Base-by-base conservation (phyloP, 1,140 invertebrate species). In the Drosophila ananassae region DNA sequence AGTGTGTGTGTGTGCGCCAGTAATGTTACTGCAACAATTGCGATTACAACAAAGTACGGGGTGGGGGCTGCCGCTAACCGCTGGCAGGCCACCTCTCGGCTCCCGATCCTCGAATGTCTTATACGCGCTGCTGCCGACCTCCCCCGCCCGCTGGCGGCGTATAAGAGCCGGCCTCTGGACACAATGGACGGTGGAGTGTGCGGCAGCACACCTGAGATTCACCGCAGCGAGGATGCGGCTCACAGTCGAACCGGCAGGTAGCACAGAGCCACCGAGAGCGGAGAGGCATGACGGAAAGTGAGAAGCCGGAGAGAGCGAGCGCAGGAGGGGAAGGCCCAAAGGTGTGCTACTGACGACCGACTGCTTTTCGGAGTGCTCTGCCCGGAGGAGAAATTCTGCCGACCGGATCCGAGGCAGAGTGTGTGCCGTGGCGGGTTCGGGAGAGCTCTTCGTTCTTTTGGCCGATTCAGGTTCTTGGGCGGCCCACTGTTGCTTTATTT, bases 1-100 rank as follows among this genome's bases (percentile, higher is more conserved):
- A 53, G 44, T 77, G 41, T 41, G 46, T 58, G 46, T 58, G 64
- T 73, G 81, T 66, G 78, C 76, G 71, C 63, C 59, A 89, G 84
- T 89, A 89, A 89, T 89, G 79, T 87, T 87, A 89, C 83, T 89
- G 83, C 83, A 89, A 83, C 83, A 89, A 89, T 79, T 77, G 76
- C 63, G 34, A 53, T 79, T 80, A 78, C 82, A 85, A 79, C 17
- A 77, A 24, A 21, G 44, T 3, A 13, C 2, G 21, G 21, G 7
- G 10, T 12, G 34, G 34, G 34, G 34, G 9, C 3, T 12, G 10
- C 3, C 34, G 6, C 5, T 32, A 1, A 0, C 30, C 5, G 30
- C 25, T 28, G 34, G 2, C 10, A 12, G 55, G 5, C 12, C 2
- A 51, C 56, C 34, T 41, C 30, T 37, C 48, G 60, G 28, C 9